Evolutionary conservation across 2,797 vertebrate species (phyloP), one percentile per base, ranked within the genome.

Genomic region (Melanotaenia nigrans): DNA sequence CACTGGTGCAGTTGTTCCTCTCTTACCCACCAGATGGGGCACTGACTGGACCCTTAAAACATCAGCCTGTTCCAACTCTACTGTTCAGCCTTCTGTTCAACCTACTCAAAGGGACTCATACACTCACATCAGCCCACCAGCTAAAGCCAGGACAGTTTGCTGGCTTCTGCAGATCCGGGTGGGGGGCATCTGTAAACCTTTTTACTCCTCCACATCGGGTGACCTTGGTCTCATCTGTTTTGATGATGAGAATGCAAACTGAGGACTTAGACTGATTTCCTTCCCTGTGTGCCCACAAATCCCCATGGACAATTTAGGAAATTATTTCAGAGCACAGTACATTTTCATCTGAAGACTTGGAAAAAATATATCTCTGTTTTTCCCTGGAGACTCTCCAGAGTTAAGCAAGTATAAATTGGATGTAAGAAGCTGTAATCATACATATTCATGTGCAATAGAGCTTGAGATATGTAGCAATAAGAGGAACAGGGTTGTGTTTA

Each of bases 1-100:
- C 3, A 22, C 22, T 56, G 49, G 22, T 65, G 32, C 24, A 54
- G 79, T 69, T 71, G 76, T 89, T 79, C 85, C 72, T 57, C 60
- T 45, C 10, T 75, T 55, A 55, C 61, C 90, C 91, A 90, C 76
- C 86, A 93, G 90, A 85, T 89, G 89, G 91, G 71, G 91, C 82
- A 75, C 65, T 85, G 71, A 40, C 24, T 61, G 63, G 78, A 68
- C 63, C 78, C 51, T 63, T 33, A 68, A 35, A 36, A 40, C 35
- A 45, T 61, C n/a, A 73, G 61, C 30, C 38, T 56, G 67, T 56
- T 53, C 62, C 47, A 49, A 28, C 68, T 73, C 14, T 36, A 1
- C 54, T 63, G 62, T 40, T 68, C 24, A 73, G 74, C 40, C 65
- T 42, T 58, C 61, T 69, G 32, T 55, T 61, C 45, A 33, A 20